Percentiles rank a stretch among this genome's conserved stretches.
Conservation (phyloP, 2,888 invertebrate genomes). For the Drosophila algonquin region DNA sequence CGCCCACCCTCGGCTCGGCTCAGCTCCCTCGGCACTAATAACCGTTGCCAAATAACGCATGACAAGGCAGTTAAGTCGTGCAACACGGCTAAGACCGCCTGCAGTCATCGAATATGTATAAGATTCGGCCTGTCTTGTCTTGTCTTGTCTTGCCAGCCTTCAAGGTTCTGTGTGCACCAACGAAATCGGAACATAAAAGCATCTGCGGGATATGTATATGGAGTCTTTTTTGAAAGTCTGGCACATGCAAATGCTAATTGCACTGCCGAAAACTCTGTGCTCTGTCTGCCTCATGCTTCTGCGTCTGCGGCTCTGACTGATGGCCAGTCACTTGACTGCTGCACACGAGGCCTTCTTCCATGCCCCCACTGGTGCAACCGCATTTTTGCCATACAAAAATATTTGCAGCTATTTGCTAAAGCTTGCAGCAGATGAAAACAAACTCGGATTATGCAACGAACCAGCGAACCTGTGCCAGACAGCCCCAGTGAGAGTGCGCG, state of each 20-base stretch:
- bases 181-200: conserved; percentile 19
- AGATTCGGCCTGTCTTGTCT: conserved; percentile 31
- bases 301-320: conserved; percentile 46
- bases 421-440: conserved; percentile 58
- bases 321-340: conserved; percentile 44
- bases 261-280: conserved; percentile 22
- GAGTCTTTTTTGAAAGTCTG: conserved; percentile 61
- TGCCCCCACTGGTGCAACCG: conserved; percentile 50
- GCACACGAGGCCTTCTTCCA: conserved; percentile 35
- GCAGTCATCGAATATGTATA: conserved; percentile 62
- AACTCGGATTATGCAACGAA: conserved; percentile 64
- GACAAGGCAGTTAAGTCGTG: conserved; percentile 66
- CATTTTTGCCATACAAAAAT: conserved; percentile 48
- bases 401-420: conserved; percentile 49
- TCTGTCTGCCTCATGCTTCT: conserved; percentile 11
- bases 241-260: conserved; percentile 63
- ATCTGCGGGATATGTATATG: conserved; percentile 16
- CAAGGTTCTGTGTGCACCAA: conserved; percentile 57
- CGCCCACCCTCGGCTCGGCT: conserved; percentile 45
- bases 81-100: conserved; percentile 47
- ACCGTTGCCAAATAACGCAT: conserved; percentile 64
- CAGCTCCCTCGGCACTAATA: conserved; percentile 44
- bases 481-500: conserved; percentile 61
- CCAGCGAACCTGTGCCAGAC: conserved; percentile 34
- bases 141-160: conserved; percentile 36